Conservation (phyloP, 2,888 invertebrate species). For the Caenorhabditis sp. region DNA sequence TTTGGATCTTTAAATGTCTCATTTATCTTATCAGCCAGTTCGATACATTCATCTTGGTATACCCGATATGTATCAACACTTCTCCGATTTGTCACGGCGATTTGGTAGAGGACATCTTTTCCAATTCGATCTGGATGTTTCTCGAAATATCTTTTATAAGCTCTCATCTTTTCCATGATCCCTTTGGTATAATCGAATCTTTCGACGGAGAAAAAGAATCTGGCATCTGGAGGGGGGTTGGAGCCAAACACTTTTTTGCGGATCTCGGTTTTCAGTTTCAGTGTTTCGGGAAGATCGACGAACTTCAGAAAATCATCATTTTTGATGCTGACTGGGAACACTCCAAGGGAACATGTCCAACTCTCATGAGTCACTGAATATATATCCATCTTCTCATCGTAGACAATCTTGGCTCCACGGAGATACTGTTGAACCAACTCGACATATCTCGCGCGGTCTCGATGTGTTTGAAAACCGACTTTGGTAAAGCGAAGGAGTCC, state of each 20-base stretch:
- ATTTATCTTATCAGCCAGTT: slow-evolving; percentile 65
- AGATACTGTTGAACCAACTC: slow-evolving; percentile 63
- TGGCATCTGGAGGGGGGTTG: slow-evolving; percentile 54
- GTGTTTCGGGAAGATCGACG: slow-evolving; percentile 58
- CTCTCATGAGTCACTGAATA: slow-evolving; percentile 63
- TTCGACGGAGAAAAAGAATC: slow-evolving; percentile 71
- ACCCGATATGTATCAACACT: slow-evolving; percentile 70
- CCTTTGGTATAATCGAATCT: slow-evolving; percentile 71
- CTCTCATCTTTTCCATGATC: slow-evolving; percentile 67
- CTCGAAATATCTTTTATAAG: slow-evolving; percentile 67
- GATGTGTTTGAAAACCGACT: slow-evolving; percentile 72
- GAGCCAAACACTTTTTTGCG: slow-evolving; percentile 61
- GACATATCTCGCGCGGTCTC: slow-evolving; percentile 65
- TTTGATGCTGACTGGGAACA: slow-evolving; percentile 71
- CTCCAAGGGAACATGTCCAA: slow-evolving; percentile 69
- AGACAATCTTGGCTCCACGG: slow-evolving; percentile 53
- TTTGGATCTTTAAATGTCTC: slow-evolving; percentile 43
- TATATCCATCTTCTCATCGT: slow-evolving; percentile 62
- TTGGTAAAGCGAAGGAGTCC: slow-evolving; percentile 89
- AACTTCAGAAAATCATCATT: slow-evolving; percentile 70
- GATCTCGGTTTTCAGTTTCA: slow-evolving; percentile 58
- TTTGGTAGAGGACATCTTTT: slow-evolving; percentile 69
- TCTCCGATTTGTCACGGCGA: slow-evolving; percentile 70
- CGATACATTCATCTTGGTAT: slow-evolving; percentile 70
- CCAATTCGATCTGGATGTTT: slow-evolving; percentile 69